Conservation (phyloP, 2,113 vertebrate species). For the Coryphaenoides rupestris region DNA sequence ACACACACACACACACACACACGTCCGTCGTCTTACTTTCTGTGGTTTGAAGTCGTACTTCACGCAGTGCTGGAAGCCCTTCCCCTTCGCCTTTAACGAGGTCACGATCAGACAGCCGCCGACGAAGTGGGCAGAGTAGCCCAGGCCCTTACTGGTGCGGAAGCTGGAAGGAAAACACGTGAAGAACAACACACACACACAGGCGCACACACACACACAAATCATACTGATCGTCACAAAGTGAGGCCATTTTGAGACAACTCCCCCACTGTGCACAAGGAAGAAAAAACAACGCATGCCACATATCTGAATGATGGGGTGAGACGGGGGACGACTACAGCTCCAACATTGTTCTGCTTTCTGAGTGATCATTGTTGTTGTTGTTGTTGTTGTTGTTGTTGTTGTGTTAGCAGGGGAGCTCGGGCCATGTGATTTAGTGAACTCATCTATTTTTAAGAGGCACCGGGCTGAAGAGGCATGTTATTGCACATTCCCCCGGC, state of each 20-base stretch:
- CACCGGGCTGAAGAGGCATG: slow-evolving; percentile 30
- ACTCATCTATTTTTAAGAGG: slow-evolving; percentile 51
- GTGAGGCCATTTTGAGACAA: background rate
- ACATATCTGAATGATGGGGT: slow-evolving; percentile 16
- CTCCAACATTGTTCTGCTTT: slow-evolving; percentile 22
- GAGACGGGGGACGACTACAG: slow-evolving; percentile 17
- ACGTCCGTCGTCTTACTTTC: slow-evolving; percentile 80
- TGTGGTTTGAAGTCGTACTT: slow-evolving; percentile 99
- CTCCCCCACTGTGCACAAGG: too few species aligned
- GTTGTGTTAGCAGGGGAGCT: slow-evolving; percentile 8
- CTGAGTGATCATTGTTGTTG: slow-evolving; percentile 20
- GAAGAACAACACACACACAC: background rate
- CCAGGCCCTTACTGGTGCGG: slow-evolving; percentile 95
- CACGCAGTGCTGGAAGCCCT: slow-evolving; percentile 98
- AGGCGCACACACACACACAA: slow-evolving; percentile 12
- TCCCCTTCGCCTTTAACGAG: slow-evolving; percentile 95
- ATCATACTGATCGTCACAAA: background rate
- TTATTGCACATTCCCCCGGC: slow-evolving; percentile 40
- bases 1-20: too few species aligned
- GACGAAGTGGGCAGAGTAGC: slow-evolving; percentile 98
- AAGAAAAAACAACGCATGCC: slow-evolving; percentile 16
- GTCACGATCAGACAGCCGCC: slow-evolving; percentile 95
- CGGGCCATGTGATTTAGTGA: slow-evolving; percentile 47
- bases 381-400: slow-evolving; percentile 19
- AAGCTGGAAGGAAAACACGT: slow-evolving; percentile 73